Base-by-base conservation (phyloP, 2,113 vertebrate genomes). In the Mixornis gularis region DNA sequence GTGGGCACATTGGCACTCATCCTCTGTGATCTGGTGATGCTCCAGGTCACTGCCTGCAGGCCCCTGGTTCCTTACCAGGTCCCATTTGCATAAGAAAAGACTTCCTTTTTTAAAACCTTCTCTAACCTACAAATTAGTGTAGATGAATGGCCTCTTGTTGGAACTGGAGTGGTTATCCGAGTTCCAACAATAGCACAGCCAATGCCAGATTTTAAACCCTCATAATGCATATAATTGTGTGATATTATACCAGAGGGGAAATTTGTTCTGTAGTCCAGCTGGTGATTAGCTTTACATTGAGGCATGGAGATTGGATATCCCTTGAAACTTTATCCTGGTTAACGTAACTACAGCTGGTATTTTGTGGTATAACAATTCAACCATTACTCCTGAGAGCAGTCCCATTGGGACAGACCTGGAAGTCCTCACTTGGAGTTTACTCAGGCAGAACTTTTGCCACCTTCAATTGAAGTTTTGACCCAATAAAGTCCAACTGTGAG, bases 191-290 rank as follows among this genome's bases (percentile, higher is more conserved):
- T 94, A 96, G 95, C 95, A 96, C 65, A 94, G 70, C 32, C 93
- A 92, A 90, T 93, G 95, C 95, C 93, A 95, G 92, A 94, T 94
- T 95, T 94, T 94, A 95, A 96, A 92, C 94, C 96, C 86, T 95
- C 86, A 89, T 95, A 95, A 95, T 95, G 79, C 89, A 94, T 89
- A 95, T 95, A 96, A 95, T 96, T 95, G 93, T 90, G 88, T 3
- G 85, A 96, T 94, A 95, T 95, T 96, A 94, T 86, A 96, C 95
- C 86, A 94, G 93, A 95, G 95, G 93, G 95, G 95, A 96, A 96
- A 96, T 93, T 84, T 89, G 89, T 94, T 95, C 92, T 94, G 81
- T 94, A 90, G 90, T 90, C 92, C 95, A 95, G 93, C 95, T 96
- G 95, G 95, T 96, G 95, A 92, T 96, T 95, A 95, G 92, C 73